These are phyloP conservation scores for Cavia aperea DNA, from an alignment of 2,113 vertebrate species.

Conservation along the genomic window DNA sequence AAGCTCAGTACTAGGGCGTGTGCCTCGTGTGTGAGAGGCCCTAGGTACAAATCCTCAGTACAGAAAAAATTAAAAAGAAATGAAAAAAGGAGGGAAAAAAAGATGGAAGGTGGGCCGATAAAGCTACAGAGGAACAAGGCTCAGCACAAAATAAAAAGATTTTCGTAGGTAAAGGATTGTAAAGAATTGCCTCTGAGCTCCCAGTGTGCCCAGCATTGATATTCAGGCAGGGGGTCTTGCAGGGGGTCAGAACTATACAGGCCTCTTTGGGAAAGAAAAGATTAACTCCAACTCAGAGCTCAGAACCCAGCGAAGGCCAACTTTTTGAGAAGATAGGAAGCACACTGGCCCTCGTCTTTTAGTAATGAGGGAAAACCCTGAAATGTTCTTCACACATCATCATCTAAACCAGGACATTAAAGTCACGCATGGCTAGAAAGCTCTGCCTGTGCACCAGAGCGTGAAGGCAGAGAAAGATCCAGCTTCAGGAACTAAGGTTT, in stretches of 20 bases:
- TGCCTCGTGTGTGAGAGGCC: background rate
- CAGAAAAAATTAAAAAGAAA: background rate
- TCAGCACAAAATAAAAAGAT: background rate
- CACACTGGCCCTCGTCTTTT: background rate
- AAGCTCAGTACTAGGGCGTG: too few species aligned
- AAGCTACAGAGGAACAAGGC: background rate
- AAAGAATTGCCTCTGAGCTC: background rate
- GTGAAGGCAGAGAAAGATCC: background rate
- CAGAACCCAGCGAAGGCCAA: background rate
- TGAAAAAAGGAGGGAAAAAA: background rate
- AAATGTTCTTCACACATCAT: constrained; percentile 40
- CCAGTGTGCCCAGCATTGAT: too few species aligned
- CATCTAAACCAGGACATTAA: constrained; percentile 34
- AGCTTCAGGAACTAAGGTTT: constrained; percentile 3
- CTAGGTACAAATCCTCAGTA: background rate
- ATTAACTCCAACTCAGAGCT: background rate
- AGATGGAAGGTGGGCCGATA: background rate
- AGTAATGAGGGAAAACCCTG: constrained; percentile 28
- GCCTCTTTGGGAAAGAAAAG: background rate
- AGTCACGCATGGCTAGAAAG: background rate
- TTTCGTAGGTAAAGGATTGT: background rate
- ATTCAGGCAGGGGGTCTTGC: background rate
- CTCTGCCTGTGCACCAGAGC: background rate
- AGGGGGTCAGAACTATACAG: background rate
- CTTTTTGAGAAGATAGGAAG: constrained; percentile 9